These are phyloP conservation scores for Drosophila repletoides DNA, from an alignment of 1,140 invertebrate species.

Conservation along the genomic window DNA sequence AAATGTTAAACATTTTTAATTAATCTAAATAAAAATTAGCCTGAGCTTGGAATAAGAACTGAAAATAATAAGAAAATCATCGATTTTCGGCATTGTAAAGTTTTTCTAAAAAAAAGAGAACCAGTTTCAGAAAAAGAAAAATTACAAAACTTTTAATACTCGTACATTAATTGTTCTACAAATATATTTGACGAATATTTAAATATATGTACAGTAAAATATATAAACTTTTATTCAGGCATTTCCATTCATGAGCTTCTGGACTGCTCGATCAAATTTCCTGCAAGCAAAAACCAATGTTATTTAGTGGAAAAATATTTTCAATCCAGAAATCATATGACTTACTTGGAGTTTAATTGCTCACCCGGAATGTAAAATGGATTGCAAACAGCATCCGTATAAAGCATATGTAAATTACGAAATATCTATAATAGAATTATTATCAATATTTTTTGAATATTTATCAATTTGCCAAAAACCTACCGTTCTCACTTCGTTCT, in stretches of 20 bases:
- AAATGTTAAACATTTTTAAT: no score
- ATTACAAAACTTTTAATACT: not conserved
- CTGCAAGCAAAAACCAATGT: conserved; percentile 83
- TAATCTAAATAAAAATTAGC: no score
- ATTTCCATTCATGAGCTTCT: conserved; percentile 85
- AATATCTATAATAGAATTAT: conserved; percentile 88
- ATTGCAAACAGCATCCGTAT: conserved; percentile 96
- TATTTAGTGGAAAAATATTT: not conserved
- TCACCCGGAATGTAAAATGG: conserved; percentile 96
- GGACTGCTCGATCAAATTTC: conserved; percentile 86
- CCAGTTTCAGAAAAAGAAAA: no score
- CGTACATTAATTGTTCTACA: not conserved
- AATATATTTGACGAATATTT: not conserved
- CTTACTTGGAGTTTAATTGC: conserved; percentile 91
- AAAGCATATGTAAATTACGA: conserved; percentile 93
- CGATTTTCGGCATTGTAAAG: no score
- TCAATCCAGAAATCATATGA: not conserved
- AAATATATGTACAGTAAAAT: not conserved
- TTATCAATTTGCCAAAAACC: no score
- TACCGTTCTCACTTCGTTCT: conserved; percentile 97
- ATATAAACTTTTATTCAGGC: conserved; percentile 23
- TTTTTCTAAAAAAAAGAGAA: no score
- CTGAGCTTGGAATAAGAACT: no score
- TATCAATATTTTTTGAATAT: no score
- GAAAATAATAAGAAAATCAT: no score